Base-by-base conservation (phyloP, 2,888 invertebrate genomes). In the Smittia sp. region DNA sequence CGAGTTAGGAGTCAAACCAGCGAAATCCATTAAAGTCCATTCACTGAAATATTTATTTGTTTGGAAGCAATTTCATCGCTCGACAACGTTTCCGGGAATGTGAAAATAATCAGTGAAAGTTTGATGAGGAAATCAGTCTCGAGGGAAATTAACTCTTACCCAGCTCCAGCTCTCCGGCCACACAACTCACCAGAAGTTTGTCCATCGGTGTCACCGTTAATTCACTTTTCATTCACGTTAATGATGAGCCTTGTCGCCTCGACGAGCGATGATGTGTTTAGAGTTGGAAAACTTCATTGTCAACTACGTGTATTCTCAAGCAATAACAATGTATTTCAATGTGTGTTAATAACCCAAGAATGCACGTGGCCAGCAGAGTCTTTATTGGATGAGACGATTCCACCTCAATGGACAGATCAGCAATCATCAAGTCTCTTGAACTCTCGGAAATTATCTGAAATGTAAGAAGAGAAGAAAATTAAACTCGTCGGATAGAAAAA, bases 231-330 rank as follows among this genome's bases (percentile, higher is more conserved):
- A n/a, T 46, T 46, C 46, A 46, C 46, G 4, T 46, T 46, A 11
- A 9, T 32, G 4, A 9, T 32, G 4, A 9, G 9, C 9, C 9
- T 32, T 9, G 9, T 32, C 9, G 32, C 32, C 32, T 32, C 9
- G 4, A n/a, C 22, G 24, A 46, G 11, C 52, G 24, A 3, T 58
- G 58, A 58, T 58, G 58, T 7, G 22, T 63, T 46, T 69, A 54
- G n/a, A 41, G 82, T 78, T 79, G 83, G 76, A 75, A 75, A 78
- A 80, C 86, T n/a, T n/a, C n/a, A 87, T 89, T 89, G 89, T 90
- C 90, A 93, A 92, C 93, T 94, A 96, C 95, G 95, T 95, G 95
- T 96, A 96, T 96, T 96, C 95, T 95, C 94, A 96, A 96, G 96
- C 96, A 96, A 96, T 96, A 96, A 96, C 95, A 94, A 88, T 92